Base-by-base conservation (phyloP, 1,140 invertebrate genomes). In the Drosophila repletoides region DNA sequence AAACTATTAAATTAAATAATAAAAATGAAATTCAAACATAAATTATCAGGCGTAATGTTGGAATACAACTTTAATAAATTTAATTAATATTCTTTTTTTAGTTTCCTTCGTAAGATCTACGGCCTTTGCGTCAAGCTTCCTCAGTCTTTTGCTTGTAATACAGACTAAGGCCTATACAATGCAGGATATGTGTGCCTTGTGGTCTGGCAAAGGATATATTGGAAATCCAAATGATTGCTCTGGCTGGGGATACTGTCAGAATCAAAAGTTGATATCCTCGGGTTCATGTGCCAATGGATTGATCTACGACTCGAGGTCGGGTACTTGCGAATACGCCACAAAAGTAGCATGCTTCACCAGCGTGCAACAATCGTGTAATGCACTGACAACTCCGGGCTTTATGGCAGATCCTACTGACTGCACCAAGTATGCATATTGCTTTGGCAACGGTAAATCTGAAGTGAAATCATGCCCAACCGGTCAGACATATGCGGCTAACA, bases 181-280 rank as follows among this genome's bases (percentile, higher is more conserved):
- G 88, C 38, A 69, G 0, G 22, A 86, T 9, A 77, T 88, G 49
- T 89, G 88, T 22, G 22, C 19, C 1, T 72, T 81, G n/a, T 61
- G 51, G 46, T 46, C 60, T 12, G 52, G 43, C 21, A 4, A 9
- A 0, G 88, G 83, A 29, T 89, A 75, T 12, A 56, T 89, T 26
- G 88, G 79, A 7, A 74, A 89, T 63, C 88, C 88, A 1, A 34
- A 3, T 6, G 36, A 63, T 43, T 89, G 88, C 46, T 63, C 38
- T 5, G 40, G 15, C n/a, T 89, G 79, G 79, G 88, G 88, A 7
- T 89, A 79, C 40, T 89, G 88, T 19, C 10, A 40, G 5, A 21
- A 12, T 1, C 58, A 68, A 7, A 2, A 56, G 21, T 36, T 88
- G 5, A 22, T 72, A 0, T 10, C 40, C 0, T 60, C 33, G 34